Evolutionary conservation across 2,797 vertebrate genomes (phyloP), one percentile per base, ranked within the genome.

Genomic region (Geotrypetes seraphini): DNA sequence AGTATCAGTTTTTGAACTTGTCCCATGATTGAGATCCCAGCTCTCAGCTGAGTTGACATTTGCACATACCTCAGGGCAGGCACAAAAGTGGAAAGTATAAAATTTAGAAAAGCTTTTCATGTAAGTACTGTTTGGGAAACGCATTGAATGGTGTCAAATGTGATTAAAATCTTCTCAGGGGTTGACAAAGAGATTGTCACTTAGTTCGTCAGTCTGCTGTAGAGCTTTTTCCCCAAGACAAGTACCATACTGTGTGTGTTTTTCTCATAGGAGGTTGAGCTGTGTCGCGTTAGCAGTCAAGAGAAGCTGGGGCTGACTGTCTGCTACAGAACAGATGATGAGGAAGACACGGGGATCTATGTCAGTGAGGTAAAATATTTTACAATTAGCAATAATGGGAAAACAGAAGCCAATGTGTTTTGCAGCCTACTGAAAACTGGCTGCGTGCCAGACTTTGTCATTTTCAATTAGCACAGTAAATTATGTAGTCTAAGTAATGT

Each of bases 251-350:
- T 22, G 3, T 2, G 2, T 22, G 11, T 16, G 4, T 40, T 57
- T 22, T 26, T 52, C 29, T 57, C 63, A 23, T 25, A 98, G 95
- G 94, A 96, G 64, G 89, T 98, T 36, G 88, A 96, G 66, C 55
- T 98, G 56, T 91, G 86, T 50, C 89, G 92, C 21, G 31, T 90
- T 60, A 87, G 64, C 78, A 92, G 83, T 73, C 90, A 95, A 42
- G 94, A 98, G 68, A 97, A 94, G 71, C 66, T 98, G 47, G 95
- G 95, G 2, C 69, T 98, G 51, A 98, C 95, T 21, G 83, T 98
- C 48, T 98, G 94, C 56, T 98, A 98, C 76, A 79, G 93, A 60
- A 98, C 94, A 0, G 93, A 98, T 33, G 94, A 98, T 35, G 94
- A 97, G 36, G 95, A 98, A 20, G 95, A 98, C 44, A 82, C 66